Evolutionary conservation across 2,113 vertebrate genomes (phyloP).

Genomic region (Otis tarda): DNA sequence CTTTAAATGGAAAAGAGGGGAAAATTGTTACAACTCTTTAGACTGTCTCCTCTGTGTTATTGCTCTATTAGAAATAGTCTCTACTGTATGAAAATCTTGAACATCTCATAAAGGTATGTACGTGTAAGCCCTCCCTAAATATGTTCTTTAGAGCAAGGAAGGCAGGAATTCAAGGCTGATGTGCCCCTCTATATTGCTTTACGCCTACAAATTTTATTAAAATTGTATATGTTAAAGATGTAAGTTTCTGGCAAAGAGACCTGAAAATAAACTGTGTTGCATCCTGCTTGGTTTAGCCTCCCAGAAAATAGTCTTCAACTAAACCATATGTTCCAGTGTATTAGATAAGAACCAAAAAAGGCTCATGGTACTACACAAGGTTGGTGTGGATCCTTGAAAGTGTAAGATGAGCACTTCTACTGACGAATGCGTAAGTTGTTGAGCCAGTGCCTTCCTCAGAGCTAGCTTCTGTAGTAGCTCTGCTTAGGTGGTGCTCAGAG

Average conservation of each 20-base stretch:
- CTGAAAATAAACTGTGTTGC: not conserved
- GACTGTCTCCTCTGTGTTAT: not conserved
- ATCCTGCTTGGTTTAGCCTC: not conserved
- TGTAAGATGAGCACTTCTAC: not conserved
- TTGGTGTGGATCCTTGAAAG: not conserved
- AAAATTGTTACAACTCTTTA: not conserved
- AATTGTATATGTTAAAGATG: not conserved
- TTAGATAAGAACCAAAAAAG: not conserved
- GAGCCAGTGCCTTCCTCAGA: not conserved
- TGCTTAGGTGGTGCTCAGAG: not conserved
- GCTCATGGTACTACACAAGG: accelerated
- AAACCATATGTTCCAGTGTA: not conserved
- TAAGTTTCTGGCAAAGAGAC: not conserved
- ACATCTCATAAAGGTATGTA: not conserved
- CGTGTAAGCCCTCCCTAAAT: not conserved
- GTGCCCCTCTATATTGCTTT: not conserved
- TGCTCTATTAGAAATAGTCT: not conserved
- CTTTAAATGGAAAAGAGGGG: not conserved
- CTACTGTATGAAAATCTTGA: not conserved
- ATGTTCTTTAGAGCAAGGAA: not conserved
- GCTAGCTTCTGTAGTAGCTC: not conserved
- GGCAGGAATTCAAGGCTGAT: not conserved
- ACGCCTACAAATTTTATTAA: not conserved
- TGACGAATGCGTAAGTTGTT: accelerated
- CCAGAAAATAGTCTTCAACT: not conserved